Percentiles rank a stretch among this genome's conserved stretches.
Conservation (phyloP, 2,113 vertebrate genomes). For the Tetrax tetrax region DNA sequence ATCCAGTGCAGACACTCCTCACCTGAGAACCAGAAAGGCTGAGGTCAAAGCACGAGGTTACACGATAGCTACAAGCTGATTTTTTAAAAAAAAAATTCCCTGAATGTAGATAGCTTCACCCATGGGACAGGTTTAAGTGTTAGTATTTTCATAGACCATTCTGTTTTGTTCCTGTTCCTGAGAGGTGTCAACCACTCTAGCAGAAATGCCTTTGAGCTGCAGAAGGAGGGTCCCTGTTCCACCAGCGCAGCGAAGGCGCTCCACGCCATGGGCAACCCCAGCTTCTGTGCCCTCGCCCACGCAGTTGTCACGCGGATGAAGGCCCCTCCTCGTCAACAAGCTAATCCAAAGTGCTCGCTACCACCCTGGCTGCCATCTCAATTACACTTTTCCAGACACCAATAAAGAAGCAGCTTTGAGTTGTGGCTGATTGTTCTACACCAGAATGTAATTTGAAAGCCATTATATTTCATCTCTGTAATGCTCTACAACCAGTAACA, state of each 20-base stretch:
- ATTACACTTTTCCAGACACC: background rate
- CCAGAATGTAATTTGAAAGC: constrained; percentile 22
- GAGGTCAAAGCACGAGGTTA: background rate
- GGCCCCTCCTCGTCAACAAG: background rate
- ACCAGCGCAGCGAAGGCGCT: background rate
- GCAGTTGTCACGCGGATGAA: background rate
- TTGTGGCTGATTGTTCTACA: background rate
- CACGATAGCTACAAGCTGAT: rapidly evolving
- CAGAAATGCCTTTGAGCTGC: no score
- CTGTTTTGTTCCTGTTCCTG: background rate
- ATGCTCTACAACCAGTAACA: background rate
- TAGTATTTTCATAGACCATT: background rate
- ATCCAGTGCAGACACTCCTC: background rate
- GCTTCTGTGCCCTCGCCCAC: background rate
- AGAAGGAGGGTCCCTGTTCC: background rate
- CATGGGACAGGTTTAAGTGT: background rate
- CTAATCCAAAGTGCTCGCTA: background rate
- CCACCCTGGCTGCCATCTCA: constrained; percentile 2
- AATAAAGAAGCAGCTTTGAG: constrained; percentile 4
- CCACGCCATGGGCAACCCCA: background rate
- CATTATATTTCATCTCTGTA: constrained; percentile 7
- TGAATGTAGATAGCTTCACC: background rate
- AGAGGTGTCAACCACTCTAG: background rate
- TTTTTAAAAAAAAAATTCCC: background rate
- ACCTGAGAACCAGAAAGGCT: background rate